Evolutionary conservation across 2,113 vertebrate genomes (phyloP), one percentile per base, ranked within the genome.

Genomic region (Dunckerocampus dactyliophorus): DNA sequence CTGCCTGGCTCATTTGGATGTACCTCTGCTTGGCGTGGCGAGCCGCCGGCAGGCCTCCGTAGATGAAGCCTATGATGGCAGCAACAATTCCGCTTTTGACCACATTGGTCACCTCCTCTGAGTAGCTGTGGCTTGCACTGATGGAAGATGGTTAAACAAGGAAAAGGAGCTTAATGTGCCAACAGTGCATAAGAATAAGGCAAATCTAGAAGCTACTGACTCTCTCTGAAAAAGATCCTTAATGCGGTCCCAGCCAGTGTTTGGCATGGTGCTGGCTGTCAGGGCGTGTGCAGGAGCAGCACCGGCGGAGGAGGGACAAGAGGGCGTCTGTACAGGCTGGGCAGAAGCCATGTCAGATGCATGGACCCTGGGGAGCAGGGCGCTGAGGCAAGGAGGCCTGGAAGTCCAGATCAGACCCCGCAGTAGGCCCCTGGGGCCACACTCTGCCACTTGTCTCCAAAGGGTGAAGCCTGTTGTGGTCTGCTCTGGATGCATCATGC

Each of bases 31-130:
- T 34, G 43, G 92, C 93, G 3, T 92, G 80, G 56, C 71, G 45
- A 51, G 93, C 96, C 9, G 91, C 96, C 0, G 95, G 96, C 57
- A 97, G 52, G 9, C 96, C 96, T 2, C 96, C 96, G 61, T 97
- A 98, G 1, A 90, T 0, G 77, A 92, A 84, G 59, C 96, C 96
- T 0, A 85, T 57, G 0, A 93, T 0, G 0, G 85, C 90, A 0
- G 79, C 92, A 1, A 89, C 69, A n/a, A 89, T 0, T 0, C 88
- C 75, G 3, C 93, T 74, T 80, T 85, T 95, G 12, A 76, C 0
- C 42, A 97, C 85, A 39, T 83, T 84, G n/a, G 79, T 16, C 48
- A 92, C 61, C 63, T 98, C 96, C 84, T 95, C 91, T 1, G 96
- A 82, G 37, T 62, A 82, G 31, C 0, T 63, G 65, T 86, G 80